Conservation (phyloP, 2,797 vertebrate genomes). For the Xiphorhynchus erythropygius region DNA sequence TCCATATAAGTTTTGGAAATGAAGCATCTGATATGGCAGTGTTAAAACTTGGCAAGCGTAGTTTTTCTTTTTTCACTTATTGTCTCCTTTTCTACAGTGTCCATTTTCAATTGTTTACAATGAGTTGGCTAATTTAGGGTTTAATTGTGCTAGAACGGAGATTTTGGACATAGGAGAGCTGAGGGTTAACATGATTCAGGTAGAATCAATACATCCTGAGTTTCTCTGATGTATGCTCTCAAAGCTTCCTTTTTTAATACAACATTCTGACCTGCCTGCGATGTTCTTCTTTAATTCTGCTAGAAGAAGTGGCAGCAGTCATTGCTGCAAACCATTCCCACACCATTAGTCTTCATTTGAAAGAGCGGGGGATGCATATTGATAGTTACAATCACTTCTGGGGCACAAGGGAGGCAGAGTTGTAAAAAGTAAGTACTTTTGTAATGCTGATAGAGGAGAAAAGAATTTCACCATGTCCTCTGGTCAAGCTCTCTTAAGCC, state of each 20-base stretch:
- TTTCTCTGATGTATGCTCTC: background rate
- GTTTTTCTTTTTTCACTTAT: background rate
- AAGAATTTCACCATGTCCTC: background rate
- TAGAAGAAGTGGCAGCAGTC: background rate
- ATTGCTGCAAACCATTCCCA: background rate
- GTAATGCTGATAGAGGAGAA: background rate
- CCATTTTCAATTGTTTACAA: constrained; percentile 21
- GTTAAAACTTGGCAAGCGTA: background rate
- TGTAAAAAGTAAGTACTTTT: background rate
- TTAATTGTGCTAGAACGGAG: background rate
- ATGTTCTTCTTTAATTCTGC: background rate
- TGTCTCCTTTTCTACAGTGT: background rate
- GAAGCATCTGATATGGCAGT: background rate
- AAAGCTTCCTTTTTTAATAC: background rate
- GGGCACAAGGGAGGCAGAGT: background rate
- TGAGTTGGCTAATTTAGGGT: constrained; percentile 8
- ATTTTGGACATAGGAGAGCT: constrained; percentile 5
- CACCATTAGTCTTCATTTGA: background rate
- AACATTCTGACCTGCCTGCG: background rate
- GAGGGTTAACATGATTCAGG: background rate
- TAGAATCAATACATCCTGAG: background rate
- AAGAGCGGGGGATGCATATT: background rate
- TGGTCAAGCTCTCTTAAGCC: background rate
- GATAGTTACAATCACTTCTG: background rate
- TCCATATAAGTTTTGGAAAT: background rate